Percentiles rank a stretch among this genome's conserved stretches.
Evolutionary conservation across 2,113 vertebrate genomes (phyloP).

Genomic region (Onychostruthus taczanowskii): DNA sequence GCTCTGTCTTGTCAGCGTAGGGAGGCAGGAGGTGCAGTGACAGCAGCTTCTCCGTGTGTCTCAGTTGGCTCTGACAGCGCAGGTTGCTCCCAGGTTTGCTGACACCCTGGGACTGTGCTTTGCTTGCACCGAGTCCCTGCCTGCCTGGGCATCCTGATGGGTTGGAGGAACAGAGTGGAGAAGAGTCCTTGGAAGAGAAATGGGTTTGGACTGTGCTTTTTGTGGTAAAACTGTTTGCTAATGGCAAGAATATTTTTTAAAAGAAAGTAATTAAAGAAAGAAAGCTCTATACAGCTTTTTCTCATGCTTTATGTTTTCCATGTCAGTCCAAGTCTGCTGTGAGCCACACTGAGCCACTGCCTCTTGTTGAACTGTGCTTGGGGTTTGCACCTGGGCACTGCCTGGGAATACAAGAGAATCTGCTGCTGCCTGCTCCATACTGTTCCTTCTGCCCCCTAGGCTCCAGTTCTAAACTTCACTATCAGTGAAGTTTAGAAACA

Average conservation of each 20-base stretch:
- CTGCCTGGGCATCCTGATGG: not conserved
- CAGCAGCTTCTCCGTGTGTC: not conserved
- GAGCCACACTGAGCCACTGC: not conserved
- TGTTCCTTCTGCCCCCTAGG: not conserved
- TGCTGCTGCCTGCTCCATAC: not conserved
- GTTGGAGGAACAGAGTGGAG: not conserved
- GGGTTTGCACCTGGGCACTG: not conserved
- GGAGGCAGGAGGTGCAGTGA: not conserved
- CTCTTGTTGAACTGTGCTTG: not conserved
- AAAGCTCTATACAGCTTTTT: not conserved
- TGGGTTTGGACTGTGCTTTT: slow-evolving; percentile 1
- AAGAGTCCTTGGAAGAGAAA: not conserved
- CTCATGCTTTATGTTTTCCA: not conserved
- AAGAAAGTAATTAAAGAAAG: not conserved
- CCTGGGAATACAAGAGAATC: not conserved
- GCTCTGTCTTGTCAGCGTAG: rapidly evolving
- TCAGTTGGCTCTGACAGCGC: not conserved
- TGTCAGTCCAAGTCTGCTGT: not conserved
- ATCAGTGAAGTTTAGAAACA: too few species aligned
- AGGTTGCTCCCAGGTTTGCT: slow-evolving; percentile 2
- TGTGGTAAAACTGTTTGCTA: not conserved
- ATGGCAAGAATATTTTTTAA: not conserved
- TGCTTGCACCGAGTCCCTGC: not conserved
- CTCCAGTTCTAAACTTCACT: not conserved
- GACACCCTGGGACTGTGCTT: not conserved